phyloP scores from a whole-genome alignment of 2,888 invertebrate genomes.

The Stenchaetothrips biformis region DNA sequence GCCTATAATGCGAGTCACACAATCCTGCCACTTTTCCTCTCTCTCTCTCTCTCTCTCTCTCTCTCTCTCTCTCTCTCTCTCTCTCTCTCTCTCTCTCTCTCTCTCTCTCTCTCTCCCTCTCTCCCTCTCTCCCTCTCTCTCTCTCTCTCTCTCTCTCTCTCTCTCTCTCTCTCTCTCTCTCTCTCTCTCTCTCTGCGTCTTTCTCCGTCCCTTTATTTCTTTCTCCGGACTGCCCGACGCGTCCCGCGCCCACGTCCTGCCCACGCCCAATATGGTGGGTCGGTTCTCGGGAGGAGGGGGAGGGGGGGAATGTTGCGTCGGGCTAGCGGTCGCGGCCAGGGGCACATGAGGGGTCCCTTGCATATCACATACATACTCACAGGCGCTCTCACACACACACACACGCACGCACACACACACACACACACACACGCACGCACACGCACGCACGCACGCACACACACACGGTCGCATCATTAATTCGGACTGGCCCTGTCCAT shows the following conservation, averaged over 20 bases:
- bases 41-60: no score
- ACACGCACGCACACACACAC: background rate
- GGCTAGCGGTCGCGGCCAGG: background rate
- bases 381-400: background rate
- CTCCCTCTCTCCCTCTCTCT: background rate
- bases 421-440: background rate
- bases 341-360: background rate
- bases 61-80: no score
- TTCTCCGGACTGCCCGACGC: background rate
- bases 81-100: no score
- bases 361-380: background rate
- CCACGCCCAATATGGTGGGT: conserved; percentile 1
- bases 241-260: background rate
- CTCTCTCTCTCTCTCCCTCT: background rate
- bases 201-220: background rate
- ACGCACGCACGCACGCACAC: background rate
- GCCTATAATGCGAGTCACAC: background rate
- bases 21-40: background rate
- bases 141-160: background rate
- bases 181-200: background rate
- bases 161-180: background rate
- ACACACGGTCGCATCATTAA: no score
- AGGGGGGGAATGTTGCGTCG: background rate
- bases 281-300: background rate
- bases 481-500: no score